Evolutionary conservation across 2,113 vertebrate genomes (phyloP).

Genomic region (Pseudorectes ferrugineus): DNA sequence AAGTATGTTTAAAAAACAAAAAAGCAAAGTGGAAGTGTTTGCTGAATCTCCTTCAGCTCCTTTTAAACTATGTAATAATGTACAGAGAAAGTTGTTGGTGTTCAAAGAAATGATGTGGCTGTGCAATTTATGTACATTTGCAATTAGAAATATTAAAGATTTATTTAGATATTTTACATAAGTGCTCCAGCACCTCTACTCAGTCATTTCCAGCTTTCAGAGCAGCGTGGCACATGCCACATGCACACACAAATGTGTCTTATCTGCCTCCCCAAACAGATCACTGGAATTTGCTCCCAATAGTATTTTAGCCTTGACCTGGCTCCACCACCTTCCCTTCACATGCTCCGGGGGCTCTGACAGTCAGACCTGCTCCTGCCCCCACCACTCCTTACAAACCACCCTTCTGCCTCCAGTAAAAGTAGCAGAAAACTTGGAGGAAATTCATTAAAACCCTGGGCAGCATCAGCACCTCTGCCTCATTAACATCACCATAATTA

Average conservation of each 20-base stretch:
- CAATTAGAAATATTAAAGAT: constrained; percentile 99
- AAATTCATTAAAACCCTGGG: constrained; percentile 13
- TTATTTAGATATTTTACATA: constrained; percentile 99
- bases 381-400: background rate
- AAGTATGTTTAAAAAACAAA: constrained; percentile 90
- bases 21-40: constrained; percentile 74
- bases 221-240: background rate
- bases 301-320: background rate
- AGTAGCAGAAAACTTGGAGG: background rate
- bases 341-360: background rate
- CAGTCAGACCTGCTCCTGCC: background rate
- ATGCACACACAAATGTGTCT: fast-evolving
- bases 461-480: constrained; percentile 49
- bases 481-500: constrained; percentile 48
- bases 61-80: constrained; percentile 89
- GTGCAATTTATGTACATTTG: constrained; percentile 99
- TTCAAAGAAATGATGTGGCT: constrained; percentile 87
- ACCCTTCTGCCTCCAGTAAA: background rate
- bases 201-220: background rate
- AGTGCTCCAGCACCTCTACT: constrained; percentile 28
- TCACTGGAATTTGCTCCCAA: background rate
- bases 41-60: constrained; percentile 80
- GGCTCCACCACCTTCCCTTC: background rate
- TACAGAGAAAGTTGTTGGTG: constrained; percentile 92
- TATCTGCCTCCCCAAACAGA: background rate